A percentile compares a stretch with the other conserved stretches of the same genome.
phyloP scores from a whole-genome alignment of 2,113 vertebrate genomes.

The Grammomys surdaster region DNA sequence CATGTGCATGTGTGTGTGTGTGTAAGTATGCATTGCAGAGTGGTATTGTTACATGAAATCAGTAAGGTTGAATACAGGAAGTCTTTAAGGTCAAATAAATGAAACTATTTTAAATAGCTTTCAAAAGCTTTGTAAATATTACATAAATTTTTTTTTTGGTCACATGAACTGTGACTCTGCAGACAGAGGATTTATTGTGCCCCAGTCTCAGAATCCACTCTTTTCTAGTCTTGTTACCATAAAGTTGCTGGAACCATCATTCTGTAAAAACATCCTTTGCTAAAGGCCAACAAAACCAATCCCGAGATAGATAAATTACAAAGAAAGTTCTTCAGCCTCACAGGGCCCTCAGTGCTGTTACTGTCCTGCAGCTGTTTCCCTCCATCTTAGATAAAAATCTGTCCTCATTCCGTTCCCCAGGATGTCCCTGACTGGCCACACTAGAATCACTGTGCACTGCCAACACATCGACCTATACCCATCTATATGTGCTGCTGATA shows the following conservation, averaged over 20 bases:
- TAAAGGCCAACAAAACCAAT: background rate
- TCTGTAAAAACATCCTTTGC: constrained; percentile 46
- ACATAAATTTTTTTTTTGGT: constrained; percentile 44
- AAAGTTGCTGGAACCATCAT: background rate
- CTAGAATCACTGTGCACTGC: background rate
- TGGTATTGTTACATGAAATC: constrained; percentile 16
- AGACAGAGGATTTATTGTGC: background rate
- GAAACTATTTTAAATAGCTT: constrained; percentile 51
- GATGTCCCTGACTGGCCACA: too few relatives aligned
- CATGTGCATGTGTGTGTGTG: background rate
- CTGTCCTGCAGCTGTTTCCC: background rate
- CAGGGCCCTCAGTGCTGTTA: background rate
- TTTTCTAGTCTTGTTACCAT: background rate
- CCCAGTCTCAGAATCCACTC: background rate
- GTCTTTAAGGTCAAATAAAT: constrained; percentile 46
- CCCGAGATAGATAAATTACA: background rate
- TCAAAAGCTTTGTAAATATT: constrained; percentile 35
- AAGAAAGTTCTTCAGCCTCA: background rate
- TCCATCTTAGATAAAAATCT: background rate
- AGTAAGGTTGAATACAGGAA: constrained; percentile 45
- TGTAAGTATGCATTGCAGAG: background rate
- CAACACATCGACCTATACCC: background rate
- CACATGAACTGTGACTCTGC: background rate
- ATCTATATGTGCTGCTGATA: too few relatives aligned
- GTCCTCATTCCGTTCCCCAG: background rate